phyloP scores from a whole-genome alignment of 1,140 invertebrate genomes.

The Colletes latitarsis region DNA sequence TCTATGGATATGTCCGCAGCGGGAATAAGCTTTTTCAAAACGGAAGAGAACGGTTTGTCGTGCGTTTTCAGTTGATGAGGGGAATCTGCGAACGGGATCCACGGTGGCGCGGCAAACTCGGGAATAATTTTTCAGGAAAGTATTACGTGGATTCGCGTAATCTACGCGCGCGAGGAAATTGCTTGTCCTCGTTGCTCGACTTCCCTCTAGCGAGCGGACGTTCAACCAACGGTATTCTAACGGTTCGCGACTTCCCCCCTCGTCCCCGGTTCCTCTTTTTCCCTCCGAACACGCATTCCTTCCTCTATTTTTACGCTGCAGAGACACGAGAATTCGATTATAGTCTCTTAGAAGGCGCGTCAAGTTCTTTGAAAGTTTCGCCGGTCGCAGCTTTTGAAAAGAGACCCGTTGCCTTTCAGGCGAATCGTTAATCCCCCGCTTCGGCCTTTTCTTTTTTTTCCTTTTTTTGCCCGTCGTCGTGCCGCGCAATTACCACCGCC shows the following conservation, averaged over 20 bases:
- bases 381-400: conserved; percentile 4
- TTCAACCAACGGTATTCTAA: background rate
- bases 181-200: background rate
- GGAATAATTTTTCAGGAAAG: conserved; percentile 24
- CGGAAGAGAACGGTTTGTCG: background rate
- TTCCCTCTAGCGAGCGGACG: background rate
- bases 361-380: background rate
- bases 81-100: background rate
- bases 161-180: conserved; percentile 4
- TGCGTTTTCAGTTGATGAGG: conserved; percentile 7
- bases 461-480: too few species aligned
- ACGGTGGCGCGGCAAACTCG: background rate
- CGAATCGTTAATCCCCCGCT: conserved; percentile 28
- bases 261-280: background rate
- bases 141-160: background rate
- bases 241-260: background rate
- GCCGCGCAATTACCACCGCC: conserved; percentile 24
- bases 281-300: background rate
- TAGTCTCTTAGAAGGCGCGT: conserved; percentile 2
- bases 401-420: conserved; percentile 3
- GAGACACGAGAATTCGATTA: conserved; percentile 37
- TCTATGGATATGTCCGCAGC: background rate
- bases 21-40: background rate
- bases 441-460: background rate
- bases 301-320: conserved; percentile 13